Evolutionary conservation across 2,113 vertebrate genomes (phyloP).

Genomic region (Elachura formosa): DNA sequence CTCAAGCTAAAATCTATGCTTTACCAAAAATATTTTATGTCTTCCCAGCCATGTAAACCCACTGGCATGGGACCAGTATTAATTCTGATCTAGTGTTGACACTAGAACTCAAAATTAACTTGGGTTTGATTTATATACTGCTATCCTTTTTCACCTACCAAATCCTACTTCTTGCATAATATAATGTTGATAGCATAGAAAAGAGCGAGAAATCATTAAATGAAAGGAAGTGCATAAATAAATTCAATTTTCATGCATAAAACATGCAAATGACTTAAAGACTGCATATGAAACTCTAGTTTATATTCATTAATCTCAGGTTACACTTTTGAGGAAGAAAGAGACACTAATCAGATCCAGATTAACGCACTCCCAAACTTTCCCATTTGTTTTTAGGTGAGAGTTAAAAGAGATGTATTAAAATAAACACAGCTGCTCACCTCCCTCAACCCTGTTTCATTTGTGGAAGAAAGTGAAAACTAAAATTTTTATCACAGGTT

Average conservation of each 20-base stretch:
- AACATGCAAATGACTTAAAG: conserved; percentile 79
- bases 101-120: conserved; percentile 22
- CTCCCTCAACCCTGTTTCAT: background rate
- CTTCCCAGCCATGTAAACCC: background rate
- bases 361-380: conserved; percentile 77
- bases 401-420: conserved; percentile 67
- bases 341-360: conserved; percentile 71
- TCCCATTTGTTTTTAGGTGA: conserved; percentile 68
- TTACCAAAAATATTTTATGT: background rate
- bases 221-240: conserved; percentile 76
- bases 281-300: conserved; percentile 76
- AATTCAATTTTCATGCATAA: conserved; percentile 80
- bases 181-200: conserved; percentile 62
- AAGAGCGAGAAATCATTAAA: conserved; percentile 75
- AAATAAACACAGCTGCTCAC: conserved; percentile 71
- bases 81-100: background rate
- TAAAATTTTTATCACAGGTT: background rate
- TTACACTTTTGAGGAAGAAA: conserved; percentile 73
- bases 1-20: conserved; percentile 3
- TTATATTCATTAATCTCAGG: conserved; percentile 76
- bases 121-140: background rate
- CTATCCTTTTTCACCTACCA: conserved; percentile 31
- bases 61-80: conserved; percentile 5
- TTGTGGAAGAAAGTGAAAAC: background rate
- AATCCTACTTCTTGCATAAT: conserved; percentile 45